Conservation (phyloP, 1,140 invertebrate genomes). For the Protaetia brevitarsis region DNA sequence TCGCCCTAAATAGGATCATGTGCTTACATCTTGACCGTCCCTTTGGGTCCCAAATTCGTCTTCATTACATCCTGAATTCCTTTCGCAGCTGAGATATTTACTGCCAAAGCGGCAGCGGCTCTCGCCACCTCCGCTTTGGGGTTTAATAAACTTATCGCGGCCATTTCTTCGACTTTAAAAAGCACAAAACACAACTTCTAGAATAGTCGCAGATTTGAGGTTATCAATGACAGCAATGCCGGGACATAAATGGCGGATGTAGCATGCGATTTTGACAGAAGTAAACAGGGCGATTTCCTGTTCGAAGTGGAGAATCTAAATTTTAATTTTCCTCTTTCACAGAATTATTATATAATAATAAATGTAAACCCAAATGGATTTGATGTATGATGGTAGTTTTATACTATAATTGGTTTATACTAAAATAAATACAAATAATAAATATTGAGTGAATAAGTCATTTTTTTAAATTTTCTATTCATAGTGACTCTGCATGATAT, state of each 20-base stretch:
- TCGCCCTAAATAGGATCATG: slow-evolving; percentile 3
- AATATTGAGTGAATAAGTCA: too few species aligned
- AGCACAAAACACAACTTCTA: background rate
- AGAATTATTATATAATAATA: too few species aligned
- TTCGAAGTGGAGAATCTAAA: too few species aligned
- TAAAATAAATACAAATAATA: too few species aligned
- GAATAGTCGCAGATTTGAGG: background rate
- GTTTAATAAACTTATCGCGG: slow-evolving; percentile 94
- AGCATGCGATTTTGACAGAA: background rate
- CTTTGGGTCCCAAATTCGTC: slow-evolving; percentile 97
- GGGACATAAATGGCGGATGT: background rate
- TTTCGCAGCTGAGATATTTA: slow-evolving; percentile 96
- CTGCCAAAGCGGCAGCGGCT: slow-evolving; percentile 89
- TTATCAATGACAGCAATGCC: background rate
- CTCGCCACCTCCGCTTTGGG: slow-evolving; percentile 98
- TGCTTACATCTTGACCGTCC: slow-evolving; percentile 99
- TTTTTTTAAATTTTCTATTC: too few species aligned
- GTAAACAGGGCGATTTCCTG: background rate
- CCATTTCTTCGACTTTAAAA: slow-evolving; percentile 60
- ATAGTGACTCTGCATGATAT: too few species aligned
- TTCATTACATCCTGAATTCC: slow-evolving; percentile 98
- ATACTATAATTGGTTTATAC: too few species aligned
- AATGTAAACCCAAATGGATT: too few species aligned
- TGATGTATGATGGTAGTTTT: too few species aligned
- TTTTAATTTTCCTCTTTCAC: too few species aligned